Base-by-base conservation (phyloP, 2,888 invertebrate genomes). In the Formica aserva region DNA sequence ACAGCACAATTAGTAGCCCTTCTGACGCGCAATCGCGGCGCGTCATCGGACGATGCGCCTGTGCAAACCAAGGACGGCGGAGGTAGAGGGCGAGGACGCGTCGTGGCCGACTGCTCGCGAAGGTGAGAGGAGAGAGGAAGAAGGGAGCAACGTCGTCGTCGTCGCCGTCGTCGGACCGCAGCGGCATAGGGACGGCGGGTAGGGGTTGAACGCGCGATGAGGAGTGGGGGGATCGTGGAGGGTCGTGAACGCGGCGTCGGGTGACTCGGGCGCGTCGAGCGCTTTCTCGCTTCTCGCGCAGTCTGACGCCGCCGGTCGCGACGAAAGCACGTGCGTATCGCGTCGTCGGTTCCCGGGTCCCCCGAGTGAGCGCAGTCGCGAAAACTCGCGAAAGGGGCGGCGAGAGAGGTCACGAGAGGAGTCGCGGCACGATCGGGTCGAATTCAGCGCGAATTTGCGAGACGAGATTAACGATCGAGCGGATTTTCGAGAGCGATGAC, bases 261-360 rank as follows among this genome's bases (percentile, higher is more conserved):
- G 35, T 35, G 35, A 35, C 35, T 35, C 35, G 26, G 26, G 26
- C 26, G 26, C 26, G 69, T 57, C 48, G 88, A 89, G 88, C 88
- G 88, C 87, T 88, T 83, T 82, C 88, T 87, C 87, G 86, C 88
- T 82, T 82, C 88, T 87, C 87, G 86, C 87, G 89, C 92, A 93
- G 93, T 93, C 91, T 92, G 90, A 91, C 89, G 91, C 92, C 90
- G 93, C 91, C 92, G 92, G 91, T 77, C 72, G 80, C 60, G 67
- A 26, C 45, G 41, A 52, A n/a, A 38, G 65, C n/a, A 55, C 74
- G 66, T 72, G 60, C 66, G n/a, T n/a, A 41, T 84, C 62, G n/a
- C 1, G 55, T 77, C 32, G 63, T 67, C 35, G 41, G 22, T 67
- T 60, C 15, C 52, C 32, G 45, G 45, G 66, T 22, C 35, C 29